Percentiles rank a stretch among this genome's conserved stretches.
phyloP scores from a whole-genome alignment of 2,888 invertebrate species.

The Pelosia muscerda region DNA sequence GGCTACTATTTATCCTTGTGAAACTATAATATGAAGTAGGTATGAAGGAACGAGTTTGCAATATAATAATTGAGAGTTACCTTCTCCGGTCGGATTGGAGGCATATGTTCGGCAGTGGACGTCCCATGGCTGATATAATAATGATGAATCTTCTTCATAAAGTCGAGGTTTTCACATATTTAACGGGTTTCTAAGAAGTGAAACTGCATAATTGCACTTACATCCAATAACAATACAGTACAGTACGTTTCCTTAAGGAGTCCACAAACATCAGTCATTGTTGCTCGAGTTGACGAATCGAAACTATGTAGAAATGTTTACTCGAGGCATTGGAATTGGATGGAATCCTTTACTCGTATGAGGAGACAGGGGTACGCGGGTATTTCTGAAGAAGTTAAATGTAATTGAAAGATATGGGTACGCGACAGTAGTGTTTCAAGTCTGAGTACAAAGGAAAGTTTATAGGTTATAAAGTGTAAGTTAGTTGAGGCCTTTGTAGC shows the following conservation, averaged over 20 bases:
- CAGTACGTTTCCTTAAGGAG: neutral
- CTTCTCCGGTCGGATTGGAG: too few relatives aligned
- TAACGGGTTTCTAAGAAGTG: neutral
- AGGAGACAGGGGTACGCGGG: neutral
- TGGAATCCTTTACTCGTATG: neutral
- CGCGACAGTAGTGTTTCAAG: neutral
- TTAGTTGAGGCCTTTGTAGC: neutral
- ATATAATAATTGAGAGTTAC: too few relatives aligned
- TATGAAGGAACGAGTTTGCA: too few relatives aligned
- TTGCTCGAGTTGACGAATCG: neutral
- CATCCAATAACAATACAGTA: neutral
- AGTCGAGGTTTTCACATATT: neutral
- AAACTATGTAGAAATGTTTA: neutral
- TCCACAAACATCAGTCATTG: neutral
- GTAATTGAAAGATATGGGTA: neutral
- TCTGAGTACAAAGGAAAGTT: neutral
- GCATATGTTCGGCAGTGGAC: too few relatives aligned
- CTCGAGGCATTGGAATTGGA: neutral
- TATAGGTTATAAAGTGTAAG: neutral
- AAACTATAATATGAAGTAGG: too few relatives aligned
- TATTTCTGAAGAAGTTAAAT: neutral
- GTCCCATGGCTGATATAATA: too few relatives aligned
- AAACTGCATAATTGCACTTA: slow-evolving; percentile 1
- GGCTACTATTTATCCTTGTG: too few relatives aligned
- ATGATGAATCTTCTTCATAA: too few relatives aligned